Percentiles rank a stretch among this genome's conserved stretches.
Conservation (phyloP, 2,113 vertebrate species). For the Coryphaenoides rupestris region DNA sequence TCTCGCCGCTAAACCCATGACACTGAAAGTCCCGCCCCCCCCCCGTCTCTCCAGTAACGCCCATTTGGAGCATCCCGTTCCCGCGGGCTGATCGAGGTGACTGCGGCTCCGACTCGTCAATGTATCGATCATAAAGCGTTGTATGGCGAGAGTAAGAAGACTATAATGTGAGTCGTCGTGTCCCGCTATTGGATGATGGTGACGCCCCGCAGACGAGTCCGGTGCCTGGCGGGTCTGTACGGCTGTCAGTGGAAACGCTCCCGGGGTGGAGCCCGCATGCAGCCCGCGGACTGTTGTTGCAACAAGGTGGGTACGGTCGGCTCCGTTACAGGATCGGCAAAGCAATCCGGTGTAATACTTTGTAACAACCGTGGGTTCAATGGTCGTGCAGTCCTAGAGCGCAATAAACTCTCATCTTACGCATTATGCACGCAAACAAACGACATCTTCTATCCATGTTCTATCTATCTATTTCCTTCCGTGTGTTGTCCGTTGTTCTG, state of each 20-base stretch:
- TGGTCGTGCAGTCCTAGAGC: no score
- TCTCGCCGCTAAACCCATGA: no score
- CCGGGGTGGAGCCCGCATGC: conserved; percentile 51
- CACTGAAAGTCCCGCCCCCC: no score
- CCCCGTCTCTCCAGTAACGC: no score
- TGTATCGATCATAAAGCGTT: no score
- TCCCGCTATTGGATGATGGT: conserved; percentile 47
- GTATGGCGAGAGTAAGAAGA: no score
- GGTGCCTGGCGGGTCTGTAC: conserved; percentile 78
- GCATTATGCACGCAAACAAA: neutral
- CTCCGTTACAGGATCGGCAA: neutral
- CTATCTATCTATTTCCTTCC: neutral
- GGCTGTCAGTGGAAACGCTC: conserved; percentile 79
- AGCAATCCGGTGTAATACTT: no score
- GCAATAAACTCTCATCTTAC: no score
- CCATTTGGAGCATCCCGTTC: no score
- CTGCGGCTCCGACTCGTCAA: no score
- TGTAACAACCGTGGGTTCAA: no score
- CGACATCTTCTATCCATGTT: neutral
- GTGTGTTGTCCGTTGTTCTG: neutral
- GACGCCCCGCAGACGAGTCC: conserved; percentile 71
- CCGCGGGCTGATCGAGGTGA: no score
- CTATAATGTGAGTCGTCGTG: conserved; percentile 61
- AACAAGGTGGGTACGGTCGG: conserved; percentile 56
- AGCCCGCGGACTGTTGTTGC: conserved; percentile 79